Base-by-base conservation (phyloP, 2,888 invertebrate species). In the Melikaiella ostensackeni region DNA sequence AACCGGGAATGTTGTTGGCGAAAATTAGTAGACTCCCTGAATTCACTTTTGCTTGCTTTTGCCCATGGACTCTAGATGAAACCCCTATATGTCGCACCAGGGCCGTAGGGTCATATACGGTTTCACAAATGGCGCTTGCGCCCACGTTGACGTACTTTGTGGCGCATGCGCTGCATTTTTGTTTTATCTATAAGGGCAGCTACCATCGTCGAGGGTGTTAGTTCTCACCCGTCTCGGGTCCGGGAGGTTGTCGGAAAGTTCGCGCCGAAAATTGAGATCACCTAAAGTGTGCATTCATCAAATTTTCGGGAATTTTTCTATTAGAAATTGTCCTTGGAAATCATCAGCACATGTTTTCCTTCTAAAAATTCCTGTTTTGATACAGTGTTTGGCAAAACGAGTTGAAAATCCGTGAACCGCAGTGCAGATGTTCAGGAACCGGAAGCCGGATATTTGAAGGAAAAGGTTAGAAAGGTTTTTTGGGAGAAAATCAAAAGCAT, bases 181-280 rank as follows among this genome's bases (percentile, higher is more conserved):
- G 77, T 84, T 83, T 84, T 85, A 86, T 86, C 87, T 86, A 87
- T 87, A 86, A 86, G 86, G 84, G 83, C 75, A 85, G 85, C 84
- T 81, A 86, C 84, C 86, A 83, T 80, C 81, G 77, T 13, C 79
- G 80, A 83, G 84, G 81, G 80, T 81, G 82, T 87, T 87, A 86
- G 86, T 86, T 84, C 85, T 85, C 70, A 85, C 85, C 86, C 84
- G 86, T 84, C 79, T 66, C 82, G 82, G 81, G 82, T 74, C 77
- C 82, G 86, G 59, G 74, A 57, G 35, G 24, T 63, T 63, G 27
- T 50, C 46, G 16, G 33, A 11, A 74, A 74, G 27, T 6, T 30
- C 59, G 59, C 59, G 59, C 27, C 7, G 24, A 11, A 59, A 59
- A 59, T 59, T 21, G 1, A 24, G 27, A 1, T 27, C 13, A 59